These are phyloP conservation scores for Macrocentrus cingulum DNA, from an alignment of 1,140 invertebrate genomes.

Conservation along the genomic window DNA sequence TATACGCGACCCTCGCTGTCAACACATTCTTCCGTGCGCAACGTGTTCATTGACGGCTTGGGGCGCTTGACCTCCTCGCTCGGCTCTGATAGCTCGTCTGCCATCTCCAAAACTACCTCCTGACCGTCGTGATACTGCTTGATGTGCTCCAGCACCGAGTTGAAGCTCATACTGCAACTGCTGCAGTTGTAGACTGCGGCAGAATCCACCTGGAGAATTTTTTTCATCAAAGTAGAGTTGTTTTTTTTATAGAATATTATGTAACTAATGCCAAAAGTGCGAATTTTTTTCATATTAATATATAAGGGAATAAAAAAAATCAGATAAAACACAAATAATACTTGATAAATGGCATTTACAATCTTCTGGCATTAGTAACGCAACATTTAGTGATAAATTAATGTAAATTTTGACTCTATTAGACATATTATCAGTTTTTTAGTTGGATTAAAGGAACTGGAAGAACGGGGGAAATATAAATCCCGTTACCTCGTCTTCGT, in stretches of 20 bases:
- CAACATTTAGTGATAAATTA: no score
- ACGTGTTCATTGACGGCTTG: constrained; percentile 53
- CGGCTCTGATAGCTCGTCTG: constrained; percentile 39
- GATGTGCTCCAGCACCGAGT: constrained; percentile 67
- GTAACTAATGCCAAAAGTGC: no score
- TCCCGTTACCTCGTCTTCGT: constrained; percentile 22
- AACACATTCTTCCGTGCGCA: constrained; percentile 56
- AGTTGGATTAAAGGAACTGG: no score
- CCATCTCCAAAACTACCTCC: constrained; percentile 65
- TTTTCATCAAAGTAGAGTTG: no score
- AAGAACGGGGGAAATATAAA: no score
- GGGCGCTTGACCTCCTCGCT: constrained; percentile 27
- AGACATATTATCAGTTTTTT: no score
- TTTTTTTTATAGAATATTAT: no score
- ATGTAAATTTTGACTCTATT: no score
- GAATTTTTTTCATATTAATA: not conserved
- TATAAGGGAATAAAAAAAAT: not conserved
- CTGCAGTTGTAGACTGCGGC: constrained; percentile 64
- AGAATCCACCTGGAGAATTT: constrained; percentile 41
- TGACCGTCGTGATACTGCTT: constrained; percentile 67
- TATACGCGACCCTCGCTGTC: constrained; percentile 59
- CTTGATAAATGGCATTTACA: no score
- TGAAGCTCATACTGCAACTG: constrained; percentile 66
- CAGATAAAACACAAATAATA: not conserved
- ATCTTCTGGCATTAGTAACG: no score